Evolutionary conservation across 2,797 vertebrate genomes (phyloP).

Genomic region (Pseudochirops corinnae): DNA sequence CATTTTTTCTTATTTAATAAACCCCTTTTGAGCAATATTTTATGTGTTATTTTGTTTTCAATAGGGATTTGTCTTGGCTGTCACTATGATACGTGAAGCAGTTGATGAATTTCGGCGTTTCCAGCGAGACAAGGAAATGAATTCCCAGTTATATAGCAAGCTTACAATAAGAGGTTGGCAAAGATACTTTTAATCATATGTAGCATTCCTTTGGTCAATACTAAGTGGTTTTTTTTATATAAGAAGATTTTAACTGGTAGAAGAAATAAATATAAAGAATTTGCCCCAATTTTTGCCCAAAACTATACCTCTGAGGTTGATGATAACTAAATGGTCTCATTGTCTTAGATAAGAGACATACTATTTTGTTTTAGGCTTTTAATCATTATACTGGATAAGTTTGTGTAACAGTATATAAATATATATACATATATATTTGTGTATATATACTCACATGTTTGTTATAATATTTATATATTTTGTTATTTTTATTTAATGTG

Average conservation of each 20-base stretch:
- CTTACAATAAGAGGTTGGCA: slow-evolving; percentile 95
- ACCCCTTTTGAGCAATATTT: slow-evolving; percentile 65
- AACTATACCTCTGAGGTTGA: background rate
- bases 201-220: background rate
- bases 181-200: slow-evolving; percentile 56
- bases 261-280: background rate
- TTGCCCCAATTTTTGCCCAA: slow-evolving; percentile 12
- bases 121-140: slow-evolving; percentile 98
- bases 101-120: slow-evolving; percentile 95
- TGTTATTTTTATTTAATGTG: background rate
- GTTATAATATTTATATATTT: background rate
- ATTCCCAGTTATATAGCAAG: slow-evolving; percentile 97
- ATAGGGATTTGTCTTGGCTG: slow-evolving; percentile 95
- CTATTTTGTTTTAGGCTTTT: slow-evolving; percentile 24
- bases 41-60: slow-evolving; percentile 67
- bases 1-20: slow-evolving; percentile 22
- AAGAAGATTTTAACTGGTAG: background rate
- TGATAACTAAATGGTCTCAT: background rate
- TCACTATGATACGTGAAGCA: slow-evolving; percentile 95
- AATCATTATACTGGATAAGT: slow-evolving; percentile 4
- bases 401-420: background rate
- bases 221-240: background rate
- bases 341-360: background rate
- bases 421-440: background rate
- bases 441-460: no score